Evolutionary conservation across 1,140 invertebrate species (phyloP), one percentile per base, ranked within the genome.

Genomic region (Chironomus striatipennis): DNA sequence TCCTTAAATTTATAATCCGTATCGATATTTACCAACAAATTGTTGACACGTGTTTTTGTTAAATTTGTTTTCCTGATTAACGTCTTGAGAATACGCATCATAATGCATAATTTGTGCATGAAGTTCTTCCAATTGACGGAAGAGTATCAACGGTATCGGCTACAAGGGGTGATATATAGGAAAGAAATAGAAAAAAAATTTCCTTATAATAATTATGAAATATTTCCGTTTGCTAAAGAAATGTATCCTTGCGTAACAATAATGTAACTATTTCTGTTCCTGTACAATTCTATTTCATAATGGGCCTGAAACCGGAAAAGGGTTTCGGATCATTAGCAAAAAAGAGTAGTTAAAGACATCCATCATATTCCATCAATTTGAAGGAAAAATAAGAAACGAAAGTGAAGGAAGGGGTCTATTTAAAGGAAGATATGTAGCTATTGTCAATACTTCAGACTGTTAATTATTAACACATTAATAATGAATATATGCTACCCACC

Each of bases 1-100:
- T 47, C 43, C 43, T 47, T 8, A 67, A 67, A 67, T 7, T 20
- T 7, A 67, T 67, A 67, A 67, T 67, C 64, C 64, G 64, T 67
- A 67, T 67, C 64, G 64, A 67, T 67, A n/a, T 67, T 67, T 67
- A 67, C 64, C 18, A 67, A 67, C 64, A 67, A 67, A 67, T 67
- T 67, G 64, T 67, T 20, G 64, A 67, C 64, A 67, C 64, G 64
- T 67, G 64, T 67, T 67, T 34, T 18, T 18, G n/a, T 67, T 67
- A 67, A 67, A 18, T 67, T 67, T n/a, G 43, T 47, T 15, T 47
- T 47, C 43, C 43, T 47, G 43, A 47, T 47, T 15, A 47, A 10
- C 43, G 43, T 15, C 43, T 47, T 47, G 43, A 15, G 43, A 47
- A 15, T 47, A n/a, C n/a, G n/a, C 43, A 47, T 47, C 15, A 15